Evolutionary conservation across 2,113 vertebrate species (phyloP), one percentile per base, ranked within the genome.

Genomic region (Gobius niger): DNA sequence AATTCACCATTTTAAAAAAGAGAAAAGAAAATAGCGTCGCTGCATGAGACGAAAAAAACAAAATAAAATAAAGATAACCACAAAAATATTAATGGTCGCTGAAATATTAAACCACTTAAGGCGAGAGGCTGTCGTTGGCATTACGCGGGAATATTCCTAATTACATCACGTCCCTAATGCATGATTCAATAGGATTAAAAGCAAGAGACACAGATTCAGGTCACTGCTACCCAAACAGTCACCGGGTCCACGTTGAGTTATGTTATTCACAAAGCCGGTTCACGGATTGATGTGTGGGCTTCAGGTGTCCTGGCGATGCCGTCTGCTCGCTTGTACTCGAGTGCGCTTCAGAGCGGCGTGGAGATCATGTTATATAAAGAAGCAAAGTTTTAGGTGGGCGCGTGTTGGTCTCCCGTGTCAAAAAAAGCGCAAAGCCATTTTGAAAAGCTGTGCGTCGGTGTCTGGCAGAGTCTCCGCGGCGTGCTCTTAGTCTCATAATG

Each of bases 131-230:
- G 52, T 24, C 11, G 24, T 54, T 54, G 24, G n/a, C 10, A 24
- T 40, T 61, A 42, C 53, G 63, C 44, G 8, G 19, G 54, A 57
- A 13, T 74, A 64, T 53, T 68, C 12, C 7, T 51, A 47, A 10
- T 14, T n/a, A 60, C 40, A n/a, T 60, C 57, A 60, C 11, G 14
- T 40, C 10, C 14, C 6, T 41, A 44, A 42, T 42, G 7, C 15
- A 50, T 50, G 14, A n/a, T 42, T 60, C 63, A 63, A 47, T 6
- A 65, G 18, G 19, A 65, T 46, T 51, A 71, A 67, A 44, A 66
- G 19, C 52, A 68, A 47, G 56, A 52, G 67, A 65, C 69, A 57
- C 2, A 19, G 16, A 63, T 67, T 62, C 6, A 65, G 34, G 65
- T 62, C 13, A 63, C 12, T 63, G 46, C 57, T 54, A 59, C 42